Evolutionary conservation across 2,888 invertebrate genomes (phyloP).

Genomic region (Lasioglossum morio): DNA sequence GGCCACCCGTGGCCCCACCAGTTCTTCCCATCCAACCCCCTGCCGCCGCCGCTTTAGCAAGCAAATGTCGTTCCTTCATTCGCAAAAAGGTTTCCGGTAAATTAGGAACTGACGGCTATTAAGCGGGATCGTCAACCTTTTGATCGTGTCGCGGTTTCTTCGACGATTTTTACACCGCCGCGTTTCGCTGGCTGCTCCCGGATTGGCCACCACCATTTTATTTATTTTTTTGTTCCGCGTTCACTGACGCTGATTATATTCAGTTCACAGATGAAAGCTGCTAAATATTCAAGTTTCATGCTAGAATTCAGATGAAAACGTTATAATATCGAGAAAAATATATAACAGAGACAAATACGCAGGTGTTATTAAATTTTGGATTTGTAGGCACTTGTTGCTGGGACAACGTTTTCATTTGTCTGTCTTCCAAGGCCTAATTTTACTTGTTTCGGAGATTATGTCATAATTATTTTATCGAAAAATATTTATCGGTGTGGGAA

Average conservation of each 20-base stretch:
- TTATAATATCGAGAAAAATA: not conserved
- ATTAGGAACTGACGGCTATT: slow-evolving; percentile 17
- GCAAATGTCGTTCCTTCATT: slow-evolving; percentile 30
- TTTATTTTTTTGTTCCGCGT: not conserved
- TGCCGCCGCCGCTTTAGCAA: not conserved
- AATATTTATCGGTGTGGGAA: too few species aligned
- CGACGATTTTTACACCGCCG: not conserved
- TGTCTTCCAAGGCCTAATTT: not conserved
- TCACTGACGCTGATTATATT: not conserved
- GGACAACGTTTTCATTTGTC: too few species aligned
- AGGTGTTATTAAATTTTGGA: not conserved
- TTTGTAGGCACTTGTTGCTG: not conserved
- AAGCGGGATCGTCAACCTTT: not conserved
- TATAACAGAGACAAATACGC: too few species aligned
- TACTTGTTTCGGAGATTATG: not conserved
- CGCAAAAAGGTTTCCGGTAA: slow-evolving; percentile 12
- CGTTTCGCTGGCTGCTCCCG: not conserved
- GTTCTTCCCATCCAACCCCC: not conserved
- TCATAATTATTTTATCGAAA: too few species aligned
- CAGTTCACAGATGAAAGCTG: not conserved
- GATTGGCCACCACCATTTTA: not conserved
- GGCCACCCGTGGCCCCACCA: slow-evolving; percentile 19
- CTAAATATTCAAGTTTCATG: not conserved
- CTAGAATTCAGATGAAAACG: not conserved
- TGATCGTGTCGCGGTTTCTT: not conserved